Evolutionary conservation across 2,797 vertebrate genomes (phyloP).

Genomic region (Jordanella pulchra): DNA sequence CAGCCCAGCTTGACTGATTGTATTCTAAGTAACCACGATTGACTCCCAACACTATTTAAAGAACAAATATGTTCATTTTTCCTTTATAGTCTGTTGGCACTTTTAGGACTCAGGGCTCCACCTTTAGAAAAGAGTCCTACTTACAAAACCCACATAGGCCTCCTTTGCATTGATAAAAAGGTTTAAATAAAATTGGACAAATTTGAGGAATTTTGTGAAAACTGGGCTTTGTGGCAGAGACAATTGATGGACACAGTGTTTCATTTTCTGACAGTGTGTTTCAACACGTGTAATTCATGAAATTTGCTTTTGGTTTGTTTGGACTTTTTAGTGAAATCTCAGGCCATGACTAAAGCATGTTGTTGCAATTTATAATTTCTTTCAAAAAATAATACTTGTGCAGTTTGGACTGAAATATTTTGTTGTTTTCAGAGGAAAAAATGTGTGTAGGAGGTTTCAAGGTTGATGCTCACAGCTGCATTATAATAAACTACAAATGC

Average conservation of each 20-base stretch:
- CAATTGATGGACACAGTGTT: not conserved
- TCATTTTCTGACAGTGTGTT: not conserved
- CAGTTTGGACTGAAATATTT: not conserved
- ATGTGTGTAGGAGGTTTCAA: not conserved
- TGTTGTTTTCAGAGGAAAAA: not conserved
- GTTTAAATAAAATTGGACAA: slow-evolving; percentile 10
- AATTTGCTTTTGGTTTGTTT: too few species aligned
- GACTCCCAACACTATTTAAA: not conserved
- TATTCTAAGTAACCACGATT: too few species aligned
- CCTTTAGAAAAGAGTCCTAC: slow-evolving; percentile 27
- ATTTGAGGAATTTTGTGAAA: not conserved
- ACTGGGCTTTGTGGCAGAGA: not conserved
- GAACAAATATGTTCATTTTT: slow-evolving; percentile 6
- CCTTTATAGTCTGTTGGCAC: slow-evolving; percentile 7
- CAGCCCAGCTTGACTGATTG: too few species aligned
- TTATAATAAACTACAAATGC: too few species aligned
- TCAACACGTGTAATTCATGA: not conserved
- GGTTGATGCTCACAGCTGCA: not conserved
- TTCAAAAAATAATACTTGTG: not conserved
- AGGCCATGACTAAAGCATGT: not conserved
- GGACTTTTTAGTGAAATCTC: not conserved
- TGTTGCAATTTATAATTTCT: too few species aligned
- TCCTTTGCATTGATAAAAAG: slow-evolving; percentile 16
- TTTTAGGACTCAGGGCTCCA: slow-evolving; percentile 12
- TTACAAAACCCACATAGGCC: slow-evolving; percentile 33